phyloP scores from a whole-genome alignment of 2,113 vertebrate species.

The Poeciliopsis retropinna region DNA sequence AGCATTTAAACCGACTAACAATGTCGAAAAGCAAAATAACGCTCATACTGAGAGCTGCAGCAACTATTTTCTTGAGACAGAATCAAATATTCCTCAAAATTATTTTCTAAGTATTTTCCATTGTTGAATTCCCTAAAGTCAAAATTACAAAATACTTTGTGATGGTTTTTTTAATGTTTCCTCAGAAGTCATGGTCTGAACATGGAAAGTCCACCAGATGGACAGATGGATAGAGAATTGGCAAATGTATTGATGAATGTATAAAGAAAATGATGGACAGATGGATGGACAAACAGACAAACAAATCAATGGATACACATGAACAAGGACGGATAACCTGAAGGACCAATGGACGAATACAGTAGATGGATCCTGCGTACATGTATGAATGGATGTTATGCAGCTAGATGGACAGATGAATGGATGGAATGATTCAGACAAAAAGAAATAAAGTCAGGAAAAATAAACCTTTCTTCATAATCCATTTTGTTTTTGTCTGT shows the following conservation, averaged over 20 bases:
- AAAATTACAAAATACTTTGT: neutral
- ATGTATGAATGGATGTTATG: too few species aligned
- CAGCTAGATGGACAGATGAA: neutral
- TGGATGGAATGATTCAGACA: neutral
- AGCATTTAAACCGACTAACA: neutral
- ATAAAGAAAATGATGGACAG: too few species aligned
- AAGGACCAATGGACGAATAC: too few species aligned
- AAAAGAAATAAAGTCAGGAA: neutral
- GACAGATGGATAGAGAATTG: too few species aligned
- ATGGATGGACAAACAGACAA: too few species aligned
- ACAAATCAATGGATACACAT: too few species aligned
- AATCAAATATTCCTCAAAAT: neutral
- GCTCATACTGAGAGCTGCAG: neutral
- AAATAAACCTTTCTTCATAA: too few species aligned
- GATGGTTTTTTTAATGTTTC: neutral
- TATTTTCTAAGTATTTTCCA: neutral
- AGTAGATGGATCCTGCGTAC: too few species aligned
- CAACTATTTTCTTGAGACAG: neutral
- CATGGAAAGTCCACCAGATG: too few species aligned
- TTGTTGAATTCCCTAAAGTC: neutral
- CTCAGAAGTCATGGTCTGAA: neutral
- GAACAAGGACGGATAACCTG: too few species aligned
- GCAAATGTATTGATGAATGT: too few species aligned
- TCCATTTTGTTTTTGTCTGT: too few species aligned
- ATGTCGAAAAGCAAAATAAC: neutral